Conservation (phyloP, 2,113 vertebrate genomes). For the Elachura formosa region DNA sequence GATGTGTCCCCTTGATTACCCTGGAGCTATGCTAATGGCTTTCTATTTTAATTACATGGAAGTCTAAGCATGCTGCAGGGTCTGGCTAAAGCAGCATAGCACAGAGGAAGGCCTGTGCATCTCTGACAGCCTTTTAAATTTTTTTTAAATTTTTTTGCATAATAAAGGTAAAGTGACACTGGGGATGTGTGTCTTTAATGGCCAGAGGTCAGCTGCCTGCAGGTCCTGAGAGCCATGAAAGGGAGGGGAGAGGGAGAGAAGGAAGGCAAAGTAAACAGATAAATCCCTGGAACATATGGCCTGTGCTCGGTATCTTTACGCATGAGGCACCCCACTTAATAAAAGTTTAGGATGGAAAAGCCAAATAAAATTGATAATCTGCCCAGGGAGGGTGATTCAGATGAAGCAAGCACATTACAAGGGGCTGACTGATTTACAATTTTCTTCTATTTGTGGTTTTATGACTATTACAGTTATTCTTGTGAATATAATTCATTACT, state of each 20-base stretch:
- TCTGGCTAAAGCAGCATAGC: neutral
- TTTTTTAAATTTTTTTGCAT: neutral
- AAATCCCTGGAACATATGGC: constrained; percentile 51
- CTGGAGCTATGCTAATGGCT: constrained; percentile 28
- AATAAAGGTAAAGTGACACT: constrained; percentile 22
- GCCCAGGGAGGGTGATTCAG: constrained; percentile 64
- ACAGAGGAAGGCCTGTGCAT: neutral
- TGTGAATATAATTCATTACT: constrained; percentile 63
- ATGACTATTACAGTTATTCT: constrained; percentile 71
- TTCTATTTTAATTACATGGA: constrained; percentile 22
- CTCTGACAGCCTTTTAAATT: neutral
- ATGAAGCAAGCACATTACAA: constrained; percentile 57
- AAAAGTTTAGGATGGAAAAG: constrained; percentile 63
- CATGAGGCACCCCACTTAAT: constrained; percentile 58
- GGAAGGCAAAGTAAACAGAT: constrained; percentile 55
- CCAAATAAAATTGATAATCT: constrained; percentile 65
- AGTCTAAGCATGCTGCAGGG: neutral
- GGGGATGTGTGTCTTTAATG: neutral
- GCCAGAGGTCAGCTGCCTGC: constrained; percentile 9
- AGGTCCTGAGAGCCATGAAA: neutral
- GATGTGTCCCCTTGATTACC: neutral
- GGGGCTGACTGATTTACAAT: constrained; percentile 54
- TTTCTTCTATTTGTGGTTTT: constrained; percentile 61
- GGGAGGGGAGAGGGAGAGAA: neutral
- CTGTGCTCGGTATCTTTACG: constrained; percentile 35